Percentiles rank a stretch among this genome's conserved stretches.
Conservation (phyloP, 2,797 vertebrate genomes). For the Acridotheres tristis region DNA sequence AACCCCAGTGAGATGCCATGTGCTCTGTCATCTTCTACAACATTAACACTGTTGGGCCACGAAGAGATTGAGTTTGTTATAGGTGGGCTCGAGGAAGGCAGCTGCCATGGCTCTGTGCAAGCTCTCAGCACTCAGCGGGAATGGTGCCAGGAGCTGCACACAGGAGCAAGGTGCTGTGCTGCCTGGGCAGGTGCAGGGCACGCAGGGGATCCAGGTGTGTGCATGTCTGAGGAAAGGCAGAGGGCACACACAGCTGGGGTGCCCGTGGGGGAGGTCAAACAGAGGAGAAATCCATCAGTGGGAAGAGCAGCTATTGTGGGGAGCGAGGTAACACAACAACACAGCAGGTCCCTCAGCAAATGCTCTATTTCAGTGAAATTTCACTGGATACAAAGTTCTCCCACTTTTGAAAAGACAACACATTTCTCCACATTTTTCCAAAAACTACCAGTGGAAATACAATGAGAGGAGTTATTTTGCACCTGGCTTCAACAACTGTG, state of each 20-base stretch:
- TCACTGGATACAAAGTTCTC: background rate
- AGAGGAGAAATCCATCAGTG: background rate
- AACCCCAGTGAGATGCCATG: accelerated
- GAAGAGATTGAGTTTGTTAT: background rate
- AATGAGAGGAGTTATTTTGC: background rate
- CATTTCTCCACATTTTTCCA: background rate
- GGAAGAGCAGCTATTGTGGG: background rate
- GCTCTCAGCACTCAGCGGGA: accelerated
- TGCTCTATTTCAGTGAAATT: background rate
- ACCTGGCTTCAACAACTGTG: background rate
- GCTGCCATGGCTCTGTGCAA: background rate
- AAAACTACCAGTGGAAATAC: background rate
- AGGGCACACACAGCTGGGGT: background rate
- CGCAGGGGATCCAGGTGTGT: accelerated
- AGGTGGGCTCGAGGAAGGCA: background rate
- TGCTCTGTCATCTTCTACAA: background rate
- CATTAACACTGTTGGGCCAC: background rate
- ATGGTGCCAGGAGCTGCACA: accelerated
- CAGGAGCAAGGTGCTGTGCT: background rate
- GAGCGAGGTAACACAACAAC: accelerated
- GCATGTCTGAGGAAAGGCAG: background rate
- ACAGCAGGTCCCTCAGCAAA: background rate
- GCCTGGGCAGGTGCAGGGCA: background rate
- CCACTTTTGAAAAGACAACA: background rate
- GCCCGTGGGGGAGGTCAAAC: background rate